Conservation (phyloP, 1,140 invertebrate species). For the Doryteuthis pealeii region DNA sequence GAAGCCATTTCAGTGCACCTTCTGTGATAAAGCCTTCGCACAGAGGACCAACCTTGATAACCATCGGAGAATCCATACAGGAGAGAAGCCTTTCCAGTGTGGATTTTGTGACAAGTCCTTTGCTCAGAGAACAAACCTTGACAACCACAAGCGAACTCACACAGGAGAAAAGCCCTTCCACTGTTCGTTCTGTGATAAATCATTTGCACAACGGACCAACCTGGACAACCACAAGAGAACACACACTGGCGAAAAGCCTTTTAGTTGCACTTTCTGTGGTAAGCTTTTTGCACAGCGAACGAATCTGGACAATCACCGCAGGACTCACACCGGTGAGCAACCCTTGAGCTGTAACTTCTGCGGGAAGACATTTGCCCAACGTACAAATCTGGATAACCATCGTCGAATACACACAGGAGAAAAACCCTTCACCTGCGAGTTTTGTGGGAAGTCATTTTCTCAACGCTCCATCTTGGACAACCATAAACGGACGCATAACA, state of each 20-base stretch:
- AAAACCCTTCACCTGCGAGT: constrained; percentile 83
- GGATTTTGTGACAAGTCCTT: constrained; percentile 88
- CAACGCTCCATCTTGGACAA: constrained; percentile 13
- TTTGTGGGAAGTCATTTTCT: constrained; percentile 78
- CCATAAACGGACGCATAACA: constrained; percentile 12
- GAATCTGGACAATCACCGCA: constrained; percentile 16
- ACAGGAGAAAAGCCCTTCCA: constrained; percentile 26
- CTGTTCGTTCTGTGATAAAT: constrained; percentile 27
- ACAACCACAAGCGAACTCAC: constrained; percentile 25
- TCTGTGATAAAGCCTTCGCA: constrained; percentile 30
- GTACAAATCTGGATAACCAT: constrained; percentile 23
- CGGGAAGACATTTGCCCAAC: constrained; percentile 14
- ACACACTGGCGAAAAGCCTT: constrained; percentile 41
- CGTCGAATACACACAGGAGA: constrained; percentile 74
- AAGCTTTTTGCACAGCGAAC: constrained; percentile 38
- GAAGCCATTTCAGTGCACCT: constrained; percentile 24
- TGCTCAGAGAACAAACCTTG: constrained; percentile 59
- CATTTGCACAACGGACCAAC: constrained; percentile 19
- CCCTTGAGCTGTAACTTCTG: constrained; percentile 16
- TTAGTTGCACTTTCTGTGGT: constrained; percentile 36
- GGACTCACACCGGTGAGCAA: constrained; percentile 19
- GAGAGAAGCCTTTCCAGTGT: constrained; percentile 85
- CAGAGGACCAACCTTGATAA: constrained; percentile 28
- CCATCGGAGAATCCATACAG: constrained; percentile 66
- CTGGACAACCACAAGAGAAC: constrained; percentile 25